These are phyloP conservation scores for Protophormia terraenovae DNA, from an alignment of 2,888 invertebrate species.

Conservation along the genomic window DNA sequence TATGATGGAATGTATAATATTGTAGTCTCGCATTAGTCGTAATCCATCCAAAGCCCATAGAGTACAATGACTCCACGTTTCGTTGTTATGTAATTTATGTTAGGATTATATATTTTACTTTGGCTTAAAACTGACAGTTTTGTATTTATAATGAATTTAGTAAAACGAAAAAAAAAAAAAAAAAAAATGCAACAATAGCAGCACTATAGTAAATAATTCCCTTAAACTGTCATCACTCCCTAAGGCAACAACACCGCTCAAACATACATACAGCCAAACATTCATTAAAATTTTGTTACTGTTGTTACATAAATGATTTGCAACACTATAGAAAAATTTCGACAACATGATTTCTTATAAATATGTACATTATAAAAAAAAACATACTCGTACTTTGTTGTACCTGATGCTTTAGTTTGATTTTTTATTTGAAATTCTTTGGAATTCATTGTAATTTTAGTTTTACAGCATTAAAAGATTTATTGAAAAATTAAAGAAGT, in stretches of 20 bases:
- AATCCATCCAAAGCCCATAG: slow-evolving; percentile 26
- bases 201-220: slow-evolving; percentile 21
- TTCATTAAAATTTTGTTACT: slow-evolving; percentile 1
- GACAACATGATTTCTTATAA: slow-evolving; percentile 46
- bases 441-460: background rate
- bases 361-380: no score
- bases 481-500: background rate
- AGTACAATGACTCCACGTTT: slow-evolving; percentile 54
- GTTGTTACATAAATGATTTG: slow-evolving; percentile 46
- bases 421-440: background rate
- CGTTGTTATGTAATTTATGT: slow-evolving; percentile 61
- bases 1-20: slow-evolving; percentile 18
- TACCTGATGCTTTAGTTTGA: background rate
- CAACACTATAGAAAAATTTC: slow-evolving; percentile 9
- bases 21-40: background rate
- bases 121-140: slow-evolving; percentile 62
- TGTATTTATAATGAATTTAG: slow-evolving; percentile 56
- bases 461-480: background rate
- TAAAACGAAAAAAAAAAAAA: background rate
- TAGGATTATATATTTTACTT: slow-evolving; percentile 60
- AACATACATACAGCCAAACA: background rate
- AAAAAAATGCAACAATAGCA: slow-evolving; percentile 27
- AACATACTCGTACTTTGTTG: no score
- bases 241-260: background rate
- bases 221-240: slow-evolving; percentile 48